These are phyloP conservation scores for Harmothoe impar DNA, from an alignment of 2,888 invertebrate genomes.

Conservation along the genomic window DNA sequence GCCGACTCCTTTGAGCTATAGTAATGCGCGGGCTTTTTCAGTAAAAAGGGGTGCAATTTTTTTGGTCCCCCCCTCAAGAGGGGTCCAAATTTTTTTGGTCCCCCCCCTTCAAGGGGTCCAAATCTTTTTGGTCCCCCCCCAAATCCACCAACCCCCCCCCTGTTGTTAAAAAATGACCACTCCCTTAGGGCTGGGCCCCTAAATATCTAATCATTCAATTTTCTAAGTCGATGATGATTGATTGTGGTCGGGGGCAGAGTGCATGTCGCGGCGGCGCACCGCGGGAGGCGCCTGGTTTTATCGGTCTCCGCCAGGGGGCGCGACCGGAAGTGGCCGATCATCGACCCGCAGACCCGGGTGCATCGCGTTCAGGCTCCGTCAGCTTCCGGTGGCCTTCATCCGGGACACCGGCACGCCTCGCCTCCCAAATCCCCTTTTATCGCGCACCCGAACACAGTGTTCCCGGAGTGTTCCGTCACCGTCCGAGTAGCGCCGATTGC, in stretches of 20 bases:
- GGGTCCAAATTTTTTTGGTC: no score
- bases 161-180: no score
- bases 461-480: no score
- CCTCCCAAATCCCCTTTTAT: constrained; percentile 40
- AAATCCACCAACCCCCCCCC: no score
- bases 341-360: constrained; percentile 60
- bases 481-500: constrained; percentile 36
- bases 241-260: constrained; percentile 48
- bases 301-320: constrained; percentile 40
- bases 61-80: no score
- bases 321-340: constrained; percentile 56
- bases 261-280: constrained; percentile 32
- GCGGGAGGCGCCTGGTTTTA: constrained; percentile 39
- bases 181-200: constrained; percentile 25
- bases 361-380: constrained; percentile 57
- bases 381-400: constrained; percentile 39
- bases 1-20: no score
- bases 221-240: constrained; percentile 65
- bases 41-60: no score
- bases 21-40: no score
- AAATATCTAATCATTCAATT: constrained; percentile 64
- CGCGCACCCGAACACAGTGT: constrained; percentile 38
- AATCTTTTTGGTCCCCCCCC: no score
- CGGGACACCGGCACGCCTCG: not conserved
- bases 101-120: no score